phyloP scores from a whole-genome alignment of 1,140 invertebrate genomes.

The Leptinotarsa defecta region DNA sequence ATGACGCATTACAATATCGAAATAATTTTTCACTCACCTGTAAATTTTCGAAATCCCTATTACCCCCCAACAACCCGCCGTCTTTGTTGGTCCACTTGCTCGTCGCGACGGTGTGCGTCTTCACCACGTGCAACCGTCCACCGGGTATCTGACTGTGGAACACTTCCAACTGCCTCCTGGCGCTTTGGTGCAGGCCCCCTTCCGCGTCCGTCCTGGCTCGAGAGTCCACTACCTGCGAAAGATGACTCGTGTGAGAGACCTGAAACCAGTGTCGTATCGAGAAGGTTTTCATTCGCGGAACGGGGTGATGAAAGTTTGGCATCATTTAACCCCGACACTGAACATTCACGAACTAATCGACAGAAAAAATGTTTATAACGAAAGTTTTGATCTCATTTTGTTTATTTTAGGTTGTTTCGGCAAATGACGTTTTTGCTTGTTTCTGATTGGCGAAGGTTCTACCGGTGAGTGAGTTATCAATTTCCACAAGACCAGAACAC shows the following conservation, averaged over 20 bases:
- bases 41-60: conserved; percentile 49
- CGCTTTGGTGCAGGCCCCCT: conserved; percentile 56
- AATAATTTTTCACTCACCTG: conserved; percentile 42
- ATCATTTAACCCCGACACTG: too few relatives aligned
- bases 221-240: conserved; percentile 60
- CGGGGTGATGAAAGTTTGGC: too few relatives aligned
- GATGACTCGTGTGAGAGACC: background rate
- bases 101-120: conserved; percentile 59
- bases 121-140: conserved; percentile 60
- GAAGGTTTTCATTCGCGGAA: too few relatives aligned
- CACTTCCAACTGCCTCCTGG: conserved; percentile 61
- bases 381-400: too few relatives aligned
- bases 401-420: too few relatives aligned
- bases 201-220: conserved; percentile 55
- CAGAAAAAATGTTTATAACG: too few relatives aligned
- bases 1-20: too few relatives aligned
- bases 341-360: too few relatives aligned
- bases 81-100: conserved; percentile 57
- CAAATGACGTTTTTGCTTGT: too few relatives aligned
- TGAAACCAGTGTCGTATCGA: background rate
- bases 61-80: conserved; percentile 11
- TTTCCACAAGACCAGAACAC: too few relatives aligned
- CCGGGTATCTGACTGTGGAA: conserved; percentile 58
- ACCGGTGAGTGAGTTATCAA: too few relatives aligned
- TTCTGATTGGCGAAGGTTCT: too few relatives aligned